Conservation (phyloP, 2,113 vertebrate species). For the Upupa epops region DNA sequence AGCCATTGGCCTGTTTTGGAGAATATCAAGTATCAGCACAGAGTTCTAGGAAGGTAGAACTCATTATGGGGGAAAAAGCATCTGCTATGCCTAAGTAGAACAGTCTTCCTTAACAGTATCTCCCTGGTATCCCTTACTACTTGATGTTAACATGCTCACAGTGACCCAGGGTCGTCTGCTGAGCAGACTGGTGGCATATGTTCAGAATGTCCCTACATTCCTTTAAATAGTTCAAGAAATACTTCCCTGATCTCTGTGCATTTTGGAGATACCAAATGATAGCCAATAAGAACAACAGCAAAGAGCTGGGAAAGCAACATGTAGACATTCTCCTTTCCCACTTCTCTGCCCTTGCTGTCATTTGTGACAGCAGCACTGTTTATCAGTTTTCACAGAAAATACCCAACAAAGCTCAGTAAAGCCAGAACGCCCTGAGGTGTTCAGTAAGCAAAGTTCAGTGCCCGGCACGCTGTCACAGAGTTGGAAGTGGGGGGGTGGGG, state of each 20-base stretch:
- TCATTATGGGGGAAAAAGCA: neutral
- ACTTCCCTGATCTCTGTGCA: neutral
- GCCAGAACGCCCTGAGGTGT: neutral
- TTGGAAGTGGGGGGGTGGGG: neutral
- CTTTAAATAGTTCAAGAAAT: constrained; percentile 33
- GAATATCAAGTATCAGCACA: neutral
- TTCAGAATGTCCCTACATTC: constrained; percentile 13
- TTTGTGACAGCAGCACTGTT: neutral
- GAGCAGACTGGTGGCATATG: neutral
- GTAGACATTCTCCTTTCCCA: neutral
- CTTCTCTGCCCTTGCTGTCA: neutral
- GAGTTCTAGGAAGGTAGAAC: constrained; percentile 1
- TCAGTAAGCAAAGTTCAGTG: neutral
- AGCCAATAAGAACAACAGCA: neutral
- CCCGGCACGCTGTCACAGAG: neutral
- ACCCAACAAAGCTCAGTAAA: neutral
- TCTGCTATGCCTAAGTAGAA: neutral
- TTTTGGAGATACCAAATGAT: neutral
- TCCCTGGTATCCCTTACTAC: neutral
- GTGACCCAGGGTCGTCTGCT: constrained; percentile 14
- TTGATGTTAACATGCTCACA: constrained; percentile 3
- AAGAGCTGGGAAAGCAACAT: neutral
- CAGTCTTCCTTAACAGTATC: neutral
- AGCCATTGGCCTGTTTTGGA: neutral
- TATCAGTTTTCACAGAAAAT: neutral